Evolutionary conservation across 2,797 vertebrate species (phyloP).

Genomic region (Sebastes trivittatus): DNA sequence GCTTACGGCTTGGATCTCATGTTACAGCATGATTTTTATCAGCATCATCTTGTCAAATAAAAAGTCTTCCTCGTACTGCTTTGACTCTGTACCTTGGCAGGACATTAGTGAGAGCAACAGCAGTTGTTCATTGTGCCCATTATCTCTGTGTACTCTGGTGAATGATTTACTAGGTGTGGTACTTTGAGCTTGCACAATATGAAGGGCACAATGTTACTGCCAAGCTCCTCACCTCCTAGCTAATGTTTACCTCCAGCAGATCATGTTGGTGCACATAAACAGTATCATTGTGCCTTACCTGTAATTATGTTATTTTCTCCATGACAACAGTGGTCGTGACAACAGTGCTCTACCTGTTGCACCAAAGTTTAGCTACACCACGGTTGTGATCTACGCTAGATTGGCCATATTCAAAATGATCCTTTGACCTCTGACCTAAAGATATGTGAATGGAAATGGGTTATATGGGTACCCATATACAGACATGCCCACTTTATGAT

Average conservation of each 20-base stretch:
- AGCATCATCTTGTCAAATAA: not conserved
- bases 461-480: no score
- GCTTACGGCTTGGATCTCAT: not conserved
- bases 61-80: not conserved
- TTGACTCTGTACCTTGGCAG: not conserved
- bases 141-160: conserved; percentile 10
- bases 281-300: not conserved
- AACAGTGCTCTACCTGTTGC: not conserved
- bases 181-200: conserved; percentile 14
- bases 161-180: conserved; percentile 70
- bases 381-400: not conserved
- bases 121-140: not conserved
- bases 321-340: not conserved
- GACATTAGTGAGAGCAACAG: not conserved
- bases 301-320: not conserved
- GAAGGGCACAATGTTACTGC: not conserved
- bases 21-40: not conserved
- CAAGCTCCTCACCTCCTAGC: not conserved
- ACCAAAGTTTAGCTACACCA: not conserved
- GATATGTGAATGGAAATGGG: no score
- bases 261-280: not conserved
- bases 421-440: no score
- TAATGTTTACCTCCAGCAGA: conserved; percentile 38
- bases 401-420: no score
- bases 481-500: no score